Conservation (phyloP, 2,888 invertebrate species). For the Hyppa rectilinea region DNA sequence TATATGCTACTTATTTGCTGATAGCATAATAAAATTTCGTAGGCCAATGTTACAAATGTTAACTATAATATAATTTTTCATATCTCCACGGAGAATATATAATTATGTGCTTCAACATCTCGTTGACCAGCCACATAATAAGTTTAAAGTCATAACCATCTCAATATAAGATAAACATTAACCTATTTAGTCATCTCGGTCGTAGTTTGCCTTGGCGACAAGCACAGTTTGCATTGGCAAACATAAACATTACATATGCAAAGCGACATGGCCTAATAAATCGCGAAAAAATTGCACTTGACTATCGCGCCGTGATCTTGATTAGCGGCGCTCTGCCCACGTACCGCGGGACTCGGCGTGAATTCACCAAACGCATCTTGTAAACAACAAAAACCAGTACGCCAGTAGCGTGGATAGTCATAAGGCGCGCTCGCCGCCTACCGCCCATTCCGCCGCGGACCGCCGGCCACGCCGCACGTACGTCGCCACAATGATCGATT, state of each 20-base stretch:
- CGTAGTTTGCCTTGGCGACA: slow-evolving; percentile 55
- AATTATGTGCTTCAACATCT: slow-evolving; percentile 17
- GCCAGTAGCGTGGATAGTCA: slow-evolving; percentile 76
- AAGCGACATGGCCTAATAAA: slow-evolving; percentile 56
- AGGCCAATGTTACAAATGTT: background rate
- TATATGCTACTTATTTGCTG: slow-evolving; percentile 12
- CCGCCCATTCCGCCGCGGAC: slow-evolving; percentile 79
- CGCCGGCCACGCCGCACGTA: slow-evolving; percentile 77
- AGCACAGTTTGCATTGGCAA: slow-evolving; percentile 50
- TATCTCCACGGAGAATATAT: slow-evolving; percentile 10
- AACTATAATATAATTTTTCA: background rate
- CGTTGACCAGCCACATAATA: slow-evolving; percentile 29
- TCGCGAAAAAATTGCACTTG: slow-evolving; percentile 60
- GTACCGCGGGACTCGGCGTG: slow-evolving; percentile 37
- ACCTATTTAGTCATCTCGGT: slow-evolving; percentile 45
- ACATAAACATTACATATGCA: slow-evolving; percentile 56
- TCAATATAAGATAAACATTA: slow-evolving; percentile 44
- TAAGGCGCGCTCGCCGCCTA: slow-evolving; percentile 71
- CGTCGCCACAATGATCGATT: slow-evolving; percentile 83
- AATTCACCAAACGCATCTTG: slow-evolving; percentile 69
- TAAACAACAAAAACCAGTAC: slow-evolving; percentile 81
- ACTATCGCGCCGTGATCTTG: slow-evolving; percentile 59
- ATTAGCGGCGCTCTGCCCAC: slow-evolving; percentile 57
- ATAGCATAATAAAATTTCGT: slow-evolving; percentile 19
- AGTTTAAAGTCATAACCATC: slow-evolving; percentile 35